Evolutionary conservation across 2,113 vertebrate species (phyloP).

Genomic region (Phalacrocorax pelagicus): DNA sequence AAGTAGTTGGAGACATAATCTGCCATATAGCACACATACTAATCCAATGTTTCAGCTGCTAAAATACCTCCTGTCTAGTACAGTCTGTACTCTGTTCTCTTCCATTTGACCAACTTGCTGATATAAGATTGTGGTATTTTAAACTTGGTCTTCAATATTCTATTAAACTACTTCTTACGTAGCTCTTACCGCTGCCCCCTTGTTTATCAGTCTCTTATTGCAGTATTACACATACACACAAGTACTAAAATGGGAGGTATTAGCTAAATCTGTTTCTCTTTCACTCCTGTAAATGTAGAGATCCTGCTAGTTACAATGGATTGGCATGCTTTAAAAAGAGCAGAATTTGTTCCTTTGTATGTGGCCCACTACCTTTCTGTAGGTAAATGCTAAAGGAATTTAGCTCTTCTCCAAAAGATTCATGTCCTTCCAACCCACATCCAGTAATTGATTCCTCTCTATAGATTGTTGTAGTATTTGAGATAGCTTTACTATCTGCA

Average conservation of each 20-base stretch:
- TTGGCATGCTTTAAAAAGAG: background rate
- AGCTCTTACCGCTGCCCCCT: background rate
- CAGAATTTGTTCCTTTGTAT: background rate
- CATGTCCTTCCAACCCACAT: background rate
- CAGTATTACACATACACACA: background rate
- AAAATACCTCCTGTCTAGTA: background rate
- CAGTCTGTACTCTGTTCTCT: background rate
- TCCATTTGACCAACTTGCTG: background rate
- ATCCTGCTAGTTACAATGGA: background rate
- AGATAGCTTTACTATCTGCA: background rate
- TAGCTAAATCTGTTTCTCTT: background rate
- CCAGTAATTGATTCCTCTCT: background rate
- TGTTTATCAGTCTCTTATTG: background rate
- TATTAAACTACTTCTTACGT: background rate
- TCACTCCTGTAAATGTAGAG: background rate
- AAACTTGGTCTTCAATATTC: background rate
- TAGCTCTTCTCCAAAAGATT: background rate
- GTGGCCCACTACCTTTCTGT: background rate
- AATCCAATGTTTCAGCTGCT: background rate
- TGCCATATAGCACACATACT: background rate
- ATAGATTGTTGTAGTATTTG: background rate
- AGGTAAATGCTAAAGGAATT: background rate
- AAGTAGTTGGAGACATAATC: background rate
- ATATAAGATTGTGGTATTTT: background rate
- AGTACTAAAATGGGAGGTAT: background rate